A percentile compares a stretch with the other conserved stretches of the same genome.
Conservation (phyloP, 1,140 invertebrate genomes). For the Drosophila ironensis region DNA sequence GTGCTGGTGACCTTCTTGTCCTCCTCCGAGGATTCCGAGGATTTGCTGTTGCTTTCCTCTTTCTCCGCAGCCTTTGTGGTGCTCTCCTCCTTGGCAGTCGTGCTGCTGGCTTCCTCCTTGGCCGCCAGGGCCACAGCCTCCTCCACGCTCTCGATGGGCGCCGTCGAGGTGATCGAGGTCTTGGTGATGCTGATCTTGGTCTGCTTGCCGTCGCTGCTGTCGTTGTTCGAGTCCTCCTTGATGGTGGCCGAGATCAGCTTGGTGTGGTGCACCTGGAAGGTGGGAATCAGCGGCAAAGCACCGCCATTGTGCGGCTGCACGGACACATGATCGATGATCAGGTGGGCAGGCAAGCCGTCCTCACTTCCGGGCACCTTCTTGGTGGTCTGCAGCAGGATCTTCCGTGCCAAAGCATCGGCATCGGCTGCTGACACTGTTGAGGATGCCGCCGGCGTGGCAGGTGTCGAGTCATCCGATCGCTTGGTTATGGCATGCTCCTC, state of each 20-base stretch:
- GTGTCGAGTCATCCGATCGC: conserved; percentile 40
- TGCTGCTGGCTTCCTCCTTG: neutral
- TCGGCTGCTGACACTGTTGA: too few species aligned
- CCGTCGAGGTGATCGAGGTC: conserved; percentile 66
- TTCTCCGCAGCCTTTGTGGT: conserved; percentile 32
- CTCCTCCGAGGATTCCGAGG: conserved; percentile 24
- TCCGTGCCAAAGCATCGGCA: conserved; percentile 42
- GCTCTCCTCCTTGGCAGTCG: conserved; percentile 22
- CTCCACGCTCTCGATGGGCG: conserved; percentile 55
- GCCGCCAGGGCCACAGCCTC: conserved; percentile 10
- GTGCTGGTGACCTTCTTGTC: conserved; percentile 28
- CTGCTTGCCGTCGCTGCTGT: conserved; percentile 63
- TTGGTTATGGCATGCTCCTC: conserved; percentile 45
- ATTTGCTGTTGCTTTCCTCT: conserved; percentile 5
- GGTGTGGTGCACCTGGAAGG: conserved; percentile 73
- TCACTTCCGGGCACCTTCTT: conserved; percentile 50
- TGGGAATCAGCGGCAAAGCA: conserved; percentile 58
- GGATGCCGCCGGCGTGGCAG: neutral
- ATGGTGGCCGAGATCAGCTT: conserved; percentile 66
- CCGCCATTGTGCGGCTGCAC: conserved; percentile 62
- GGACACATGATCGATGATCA: conserved; percentile 70
- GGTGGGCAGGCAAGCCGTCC: conserved; percentile 54
- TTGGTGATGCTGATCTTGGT: conserved; percentile 73
- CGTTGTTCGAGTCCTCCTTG: conserved; percentile 55
- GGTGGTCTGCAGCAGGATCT: conserved; percentile 66